phyloP scores from a whole-genome alignment of 1,140 invertebrate genomes.

The Calliopsis andreniformis region DNA sequence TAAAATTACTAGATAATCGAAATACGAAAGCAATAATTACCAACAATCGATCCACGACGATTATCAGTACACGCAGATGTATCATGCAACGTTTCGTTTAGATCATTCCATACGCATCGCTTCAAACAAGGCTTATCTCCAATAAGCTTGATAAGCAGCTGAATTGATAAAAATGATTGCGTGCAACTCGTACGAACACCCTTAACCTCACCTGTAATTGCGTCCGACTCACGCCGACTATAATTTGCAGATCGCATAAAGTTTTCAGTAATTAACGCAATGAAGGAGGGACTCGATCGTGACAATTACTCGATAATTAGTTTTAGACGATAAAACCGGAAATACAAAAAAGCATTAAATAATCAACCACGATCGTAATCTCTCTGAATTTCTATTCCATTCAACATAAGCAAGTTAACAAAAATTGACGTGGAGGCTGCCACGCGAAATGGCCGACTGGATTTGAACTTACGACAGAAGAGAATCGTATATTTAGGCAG shows the following conservation, averaged over 20 bases:
- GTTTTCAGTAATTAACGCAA: background rate
- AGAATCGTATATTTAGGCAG: slow-evolving; percentile 52
- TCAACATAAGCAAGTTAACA: slow-evolving; percentile 50
- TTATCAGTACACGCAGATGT: slow-evolving; percentile 9
- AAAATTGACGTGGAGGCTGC: slow-evolving; percentile 61
- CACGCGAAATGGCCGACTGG: slow-evolving; percentile 30
- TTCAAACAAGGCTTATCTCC: background rate
- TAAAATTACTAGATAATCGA: too few species aligned
- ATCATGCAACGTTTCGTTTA: slow-evolving; percentile 13
- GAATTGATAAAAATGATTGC: slow-evolving; percentile 28
- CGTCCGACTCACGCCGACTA: background rate
- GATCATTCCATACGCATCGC: slow-evolving; percentile 6
- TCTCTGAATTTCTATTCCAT: background rate
- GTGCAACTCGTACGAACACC: background rate
- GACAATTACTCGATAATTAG: background rate
- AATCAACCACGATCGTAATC: background rate
- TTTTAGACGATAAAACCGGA: background rate
- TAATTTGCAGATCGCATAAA: background rate
- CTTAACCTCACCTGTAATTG: background rate
- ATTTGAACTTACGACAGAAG: slow-evolving; percentile 26
- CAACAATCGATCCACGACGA: too few species aligned
- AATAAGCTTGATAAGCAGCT: background rate
- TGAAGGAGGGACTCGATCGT: background rate
- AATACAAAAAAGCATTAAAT: background rate
- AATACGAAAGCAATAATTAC: too few species aligned